These are phyloP conservation scores for Apotomis betuletana DNA, from an alignment of 2,888 invertebrate genomes.

Conservation along the genomic window DNA sequence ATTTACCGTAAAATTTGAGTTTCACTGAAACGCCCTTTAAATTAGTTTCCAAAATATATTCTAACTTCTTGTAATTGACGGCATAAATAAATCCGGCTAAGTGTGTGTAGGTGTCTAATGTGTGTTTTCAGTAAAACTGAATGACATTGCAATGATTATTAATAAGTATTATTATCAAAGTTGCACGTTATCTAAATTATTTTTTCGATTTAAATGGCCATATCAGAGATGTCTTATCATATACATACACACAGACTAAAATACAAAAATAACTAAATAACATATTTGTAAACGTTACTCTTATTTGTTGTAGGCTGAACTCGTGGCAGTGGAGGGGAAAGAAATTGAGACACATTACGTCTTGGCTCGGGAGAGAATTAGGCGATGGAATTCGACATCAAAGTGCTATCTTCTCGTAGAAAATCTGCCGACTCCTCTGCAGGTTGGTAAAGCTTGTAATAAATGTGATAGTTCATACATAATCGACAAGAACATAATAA, in stretches of 20 bases:
- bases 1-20: background rate
- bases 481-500: background rate
- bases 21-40: no score
- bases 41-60: no score
- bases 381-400: conserved; percentile 87
- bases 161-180: no score
- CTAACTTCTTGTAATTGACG: no score
- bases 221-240: no score
- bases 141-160: no score
- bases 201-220: no score
- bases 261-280: no score
- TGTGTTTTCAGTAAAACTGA: no score
- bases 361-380: conserved; percentile 85
- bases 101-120: no score
- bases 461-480: background rate
- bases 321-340: conserved; percentile 87
- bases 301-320: conserved; percentile 82
- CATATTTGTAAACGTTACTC: background rate
- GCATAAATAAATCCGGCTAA: no score
- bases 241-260: no score
- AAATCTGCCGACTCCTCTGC: conserved; percentile 85
- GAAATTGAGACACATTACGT: conserved; percentile 88
- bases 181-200: background rate
- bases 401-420: conserved; percentile 87
- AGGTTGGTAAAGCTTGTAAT: conserved; percentile 68